Percentiles rank a stretch among this genome's conserved stretches.
Evolutionary conservation across 2,888 invertebrate species (phyloP).

Genomic region (Acleris holmiana): DNA sequence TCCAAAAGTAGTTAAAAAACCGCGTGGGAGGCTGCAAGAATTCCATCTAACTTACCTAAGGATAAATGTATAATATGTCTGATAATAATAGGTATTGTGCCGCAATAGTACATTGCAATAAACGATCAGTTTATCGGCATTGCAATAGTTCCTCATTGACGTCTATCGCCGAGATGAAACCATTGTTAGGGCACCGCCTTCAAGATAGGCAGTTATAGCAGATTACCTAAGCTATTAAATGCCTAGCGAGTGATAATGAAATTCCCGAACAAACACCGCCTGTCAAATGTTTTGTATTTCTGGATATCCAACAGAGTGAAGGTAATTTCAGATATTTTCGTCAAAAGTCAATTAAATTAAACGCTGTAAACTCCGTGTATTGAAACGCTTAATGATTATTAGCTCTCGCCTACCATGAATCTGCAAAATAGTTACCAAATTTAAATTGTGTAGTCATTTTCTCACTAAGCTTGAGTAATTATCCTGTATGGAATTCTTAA

Average conservation of each 20-base stretch:
- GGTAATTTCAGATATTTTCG: no score
- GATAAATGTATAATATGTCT: slow-evolving; percentile 1
- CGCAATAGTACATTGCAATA: slow-evolving; percentile 18
- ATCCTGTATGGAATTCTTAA: not conserved
- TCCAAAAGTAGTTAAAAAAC: slow-evolving; percentile 9
- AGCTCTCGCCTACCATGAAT: not conserved
- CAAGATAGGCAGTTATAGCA: slow-evolving; percentile 6
- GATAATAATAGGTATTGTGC: not conserved
- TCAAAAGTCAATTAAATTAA: no score
- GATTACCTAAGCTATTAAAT: slow-evolving; percentile 14
- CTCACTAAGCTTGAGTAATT: slow-evolving; percentile 4
- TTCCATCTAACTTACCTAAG: not conserved
- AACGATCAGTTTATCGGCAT: slow-evolving; percentile 18
- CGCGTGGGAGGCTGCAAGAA: slow-evolving; percentile 5
- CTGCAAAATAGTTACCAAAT: slow-evolving; percentile 3
- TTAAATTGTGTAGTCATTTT: not conserved
- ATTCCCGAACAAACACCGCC: slow-evolving; percentile 4
- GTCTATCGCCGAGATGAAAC: slow-evolving; percentile 21
- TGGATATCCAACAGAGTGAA: not conserved
- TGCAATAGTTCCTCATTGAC: slow-evolving; percentile 29
- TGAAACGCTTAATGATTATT: not conserved
- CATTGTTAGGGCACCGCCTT: slow-evolving; percentile 17
- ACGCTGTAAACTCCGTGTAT: not conserved
- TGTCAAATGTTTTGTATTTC: not conserved
- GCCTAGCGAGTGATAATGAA: slow-evolving; percentile 16